Conservation (phyloP, 2,113 vertebrate genomes). For the Muntiacus reevesi region DNA sequence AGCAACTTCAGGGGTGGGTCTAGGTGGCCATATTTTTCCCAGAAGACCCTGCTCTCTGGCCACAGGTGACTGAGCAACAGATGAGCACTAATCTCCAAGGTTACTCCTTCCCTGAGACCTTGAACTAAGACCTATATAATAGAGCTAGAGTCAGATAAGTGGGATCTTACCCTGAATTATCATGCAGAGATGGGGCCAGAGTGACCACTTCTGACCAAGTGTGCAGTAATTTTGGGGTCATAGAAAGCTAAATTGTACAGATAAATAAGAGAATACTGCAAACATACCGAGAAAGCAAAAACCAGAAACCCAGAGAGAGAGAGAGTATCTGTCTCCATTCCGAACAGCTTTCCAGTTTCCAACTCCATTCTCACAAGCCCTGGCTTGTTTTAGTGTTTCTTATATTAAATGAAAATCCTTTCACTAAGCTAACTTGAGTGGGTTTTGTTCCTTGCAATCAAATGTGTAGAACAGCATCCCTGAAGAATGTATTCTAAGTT, state of each 20-base stretch:
- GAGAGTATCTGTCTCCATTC: neutral
- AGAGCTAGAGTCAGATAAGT: neutral
- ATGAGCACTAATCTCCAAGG: neutral
- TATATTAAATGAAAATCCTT: neutral
- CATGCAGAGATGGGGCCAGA: neutral
- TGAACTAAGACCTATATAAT: neutral
- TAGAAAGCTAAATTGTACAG: neutral
- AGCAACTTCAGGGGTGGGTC: neutral
- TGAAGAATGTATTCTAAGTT: neutral
- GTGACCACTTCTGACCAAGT: neutral
- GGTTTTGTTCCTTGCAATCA: neutral
- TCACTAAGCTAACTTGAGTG: neutral
- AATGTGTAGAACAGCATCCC: neutral
- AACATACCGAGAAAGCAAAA: neutral
- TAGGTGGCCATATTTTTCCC: neutral
- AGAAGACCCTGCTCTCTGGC: neutral
- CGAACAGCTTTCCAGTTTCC: neutral
- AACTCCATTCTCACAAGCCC: neutral
- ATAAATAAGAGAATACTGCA: neutral
- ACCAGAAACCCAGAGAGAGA: neutral
- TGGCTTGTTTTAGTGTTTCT: neutral
- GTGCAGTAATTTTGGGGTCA: neutral
- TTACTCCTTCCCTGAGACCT: neutral
- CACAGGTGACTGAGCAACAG: neutral
- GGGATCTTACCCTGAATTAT: neutral